A percentile compares a stretch with the other conserved stretches of the same genome.
Evolutionary conservation across 2,797 vertebrate genomes (phyloP).

Genomic region (Synanceia verrucosa): DNA sequence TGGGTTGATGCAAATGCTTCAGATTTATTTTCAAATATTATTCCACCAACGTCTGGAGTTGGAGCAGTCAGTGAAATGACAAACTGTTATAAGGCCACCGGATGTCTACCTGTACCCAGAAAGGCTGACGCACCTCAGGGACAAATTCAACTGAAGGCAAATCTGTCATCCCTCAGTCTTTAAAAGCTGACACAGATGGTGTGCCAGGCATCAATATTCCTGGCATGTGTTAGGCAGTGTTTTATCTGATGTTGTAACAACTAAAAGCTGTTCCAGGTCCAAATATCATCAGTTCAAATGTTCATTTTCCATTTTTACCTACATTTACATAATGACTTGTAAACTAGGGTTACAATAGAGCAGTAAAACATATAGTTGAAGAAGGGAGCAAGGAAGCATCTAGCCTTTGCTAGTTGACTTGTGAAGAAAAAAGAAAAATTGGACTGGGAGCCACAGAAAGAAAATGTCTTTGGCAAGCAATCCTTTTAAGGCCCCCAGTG

Average conservation of each 20-base stretch:
- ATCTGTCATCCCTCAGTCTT: conserved; percentile 55
- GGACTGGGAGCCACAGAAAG: conserved; percentile 10
- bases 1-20: conserved; percentile 10
- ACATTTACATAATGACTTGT: conserved; percentile 40
- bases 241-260: conserved; percentile 37
- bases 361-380: conserved; percentile 39
- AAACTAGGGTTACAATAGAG: conserved; percentile 32
- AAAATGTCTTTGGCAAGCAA: conserved; percentile 54
- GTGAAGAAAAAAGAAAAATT: conserved; percentile 38
- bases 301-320: conserved; percentile 26
- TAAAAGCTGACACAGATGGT: conserved; percentile 57
- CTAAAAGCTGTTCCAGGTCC: conserved; percentile 39
- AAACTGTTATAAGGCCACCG: conserved; percentile 9
- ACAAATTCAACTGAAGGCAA: conserved; percentile 24
- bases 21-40: conserved; percentile 42
- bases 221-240: conserved; percentile 20
- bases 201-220: conserved; percentile 50
- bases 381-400: conserved; percentile 3
- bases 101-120: conserved; percentile 28
- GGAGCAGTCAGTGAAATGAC: conserved; percentile 16
- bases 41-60: conserved; percentile 14
- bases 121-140: conserved; percentile 19
- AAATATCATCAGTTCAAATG: conserved; percentile 29
- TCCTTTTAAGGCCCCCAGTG: conserved; percentile 55
- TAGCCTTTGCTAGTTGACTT: conserved; percentile 21